A percentile compares a stretch with the other conserved stretches of the same genome.
Conservation (phyloP, 2,888 invertebrate species). For the Lysandra bellargus region DNA sequence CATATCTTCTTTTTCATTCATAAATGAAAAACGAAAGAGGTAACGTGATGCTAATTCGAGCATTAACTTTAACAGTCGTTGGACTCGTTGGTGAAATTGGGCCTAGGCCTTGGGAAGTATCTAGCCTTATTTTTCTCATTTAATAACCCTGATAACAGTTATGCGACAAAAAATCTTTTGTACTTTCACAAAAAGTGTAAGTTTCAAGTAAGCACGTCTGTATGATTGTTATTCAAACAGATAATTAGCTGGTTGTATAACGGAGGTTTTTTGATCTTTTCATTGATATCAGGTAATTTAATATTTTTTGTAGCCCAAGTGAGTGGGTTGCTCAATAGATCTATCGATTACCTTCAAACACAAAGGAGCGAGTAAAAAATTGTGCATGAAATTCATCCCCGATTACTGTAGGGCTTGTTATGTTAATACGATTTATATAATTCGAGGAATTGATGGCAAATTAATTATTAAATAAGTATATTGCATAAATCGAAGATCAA, state of each 20-base stretch:
- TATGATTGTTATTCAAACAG: constrained; percentile 68
- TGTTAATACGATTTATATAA: background rate
- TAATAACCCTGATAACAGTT: constrained; percentile 58
- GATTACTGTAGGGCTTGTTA: background rate
- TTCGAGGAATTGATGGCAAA: too few species aligned
- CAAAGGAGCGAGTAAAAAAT: background rate
- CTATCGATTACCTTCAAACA: constrained; percentile 44
- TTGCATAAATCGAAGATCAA: too few species aligned
- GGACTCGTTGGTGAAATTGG: too few species aligned
- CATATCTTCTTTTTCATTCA: too few species aligned
- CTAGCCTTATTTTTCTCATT: background rate
- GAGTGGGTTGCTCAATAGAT: constrained; percentile 55
- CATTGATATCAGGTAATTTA: constrained; percentile 74
- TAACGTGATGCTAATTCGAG: too few species aligned
- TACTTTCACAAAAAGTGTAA: constrained; percentile 68
- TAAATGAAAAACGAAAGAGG: too few species aligned
- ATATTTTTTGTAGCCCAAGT: constrained; percentile 72
- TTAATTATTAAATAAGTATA: too few species aligned
- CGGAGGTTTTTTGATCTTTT: constrained; percentile 68
- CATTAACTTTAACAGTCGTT: too few species aligned
- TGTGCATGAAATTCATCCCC: constrained; percentile 21
- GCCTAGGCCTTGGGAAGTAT: background rate
- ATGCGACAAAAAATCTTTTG: constrained; percentile 66
- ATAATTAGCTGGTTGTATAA: constrained; percentile 75
- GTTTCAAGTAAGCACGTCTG: constrained; percentile 72